Base-by-base conservation (phyloP, 30 jellyfish, hydroid and myxozoan genomes). In the Sanderia malayensis region DNA sequence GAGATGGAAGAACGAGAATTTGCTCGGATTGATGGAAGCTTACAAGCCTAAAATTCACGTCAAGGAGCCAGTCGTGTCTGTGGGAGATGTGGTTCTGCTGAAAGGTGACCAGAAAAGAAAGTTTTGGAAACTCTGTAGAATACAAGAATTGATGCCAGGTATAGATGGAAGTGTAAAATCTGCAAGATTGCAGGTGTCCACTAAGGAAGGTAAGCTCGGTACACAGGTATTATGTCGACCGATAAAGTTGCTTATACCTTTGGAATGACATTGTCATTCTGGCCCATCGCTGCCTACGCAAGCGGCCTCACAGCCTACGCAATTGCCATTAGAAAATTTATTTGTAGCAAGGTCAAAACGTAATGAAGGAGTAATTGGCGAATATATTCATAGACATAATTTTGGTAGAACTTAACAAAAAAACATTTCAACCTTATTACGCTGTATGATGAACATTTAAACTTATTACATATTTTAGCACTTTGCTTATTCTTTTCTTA, bases 81-180 rank as follows among this genome's bases (percentile, higher is more conserved):
- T 59, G 21, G 93, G 93, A 44, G 93, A 80, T 31, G 58, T 79
- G 75, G 83, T 79, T n/a, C 73, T 80, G 2, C 70, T 80, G 66
- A 80, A 80, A 52, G 80, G 69, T 47, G 80, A 67, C 55, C 93
- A 80, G 49, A 79, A 67, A 68, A 66, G 82, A 64, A 30, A 30
- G 73, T 76, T 76, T 49, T 76, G 88, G 88, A 76, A 76, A 65
- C 63, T 76, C 58, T 67, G 79, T 55, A 62, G 63, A 46, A 62
- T 76, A 61, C 73, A 37, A 18, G 73, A 76, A 63, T 57, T 76
- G 70, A 41, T 76, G 4, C 80, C 71, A 55, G 90, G 90, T 25
- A 53, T 24, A 32, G 90, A 78, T 66, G 76, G 76, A 30, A 53
- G 82, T 53, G 69, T 67, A 47, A 78, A 82, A 53, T 65, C 90